phyloP scores from a whole-genome alignment of 23 tunicate genomes.

The Botrylloides violaceus region DNA sequence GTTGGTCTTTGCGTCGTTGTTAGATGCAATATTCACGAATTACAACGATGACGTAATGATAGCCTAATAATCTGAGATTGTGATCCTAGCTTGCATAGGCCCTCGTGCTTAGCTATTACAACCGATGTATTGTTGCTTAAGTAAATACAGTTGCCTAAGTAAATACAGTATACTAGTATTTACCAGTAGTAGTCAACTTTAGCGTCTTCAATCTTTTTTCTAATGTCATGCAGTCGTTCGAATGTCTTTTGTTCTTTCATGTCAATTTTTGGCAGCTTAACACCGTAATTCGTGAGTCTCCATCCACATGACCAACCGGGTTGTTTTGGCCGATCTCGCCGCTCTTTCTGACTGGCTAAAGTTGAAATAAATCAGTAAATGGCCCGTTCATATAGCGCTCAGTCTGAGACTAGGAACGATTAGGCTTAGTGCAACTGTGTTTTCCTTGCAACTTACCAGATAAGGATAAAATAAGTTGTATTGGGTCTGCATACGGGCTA shows the following conservation, averaged over 20 bases:
- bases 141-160: not conserved
- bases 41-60: too few relatives aligned
- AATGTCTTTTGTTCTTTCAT: constrained; percentile 39
- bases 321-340: constrained; percentile 15
- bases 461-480: constrained; percentile 50
- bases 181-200: constrained; percentile 57
- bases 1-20: too few relatives aligned
- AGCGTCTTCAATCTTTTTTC: constrained; percentile 37
- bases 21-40: too few relatives aligned
- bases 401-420: too few relatives aligned
- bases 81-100: too few relatives aligned
- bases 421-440: too few relatives aligned
- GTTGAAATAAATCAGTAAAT: not conserved
- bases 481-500: constrained; percentile 61
- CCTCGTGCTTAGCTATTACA: not conserved
- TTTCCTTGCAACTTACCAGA: constrained; percentile 38
- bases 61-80: not conserved
- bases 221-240: constrained; percentile 42
- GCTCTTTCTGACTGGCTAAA: constrained; percentile 28
- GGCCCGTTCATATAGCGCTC: too few relatives aligned
- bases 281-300: constrained; percentile 35
- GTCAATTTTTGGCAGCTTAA: constrained; percentile 39
- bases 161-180: too few relatives aligned
- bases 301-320: constrained; percentile 47
- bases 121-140: not conserved